These are phyloP conservation scores for Siniperca scherzeri DNA, from an alignment of 2,797 vertebrate genomes.

Conservation along the genomic window DNA sequence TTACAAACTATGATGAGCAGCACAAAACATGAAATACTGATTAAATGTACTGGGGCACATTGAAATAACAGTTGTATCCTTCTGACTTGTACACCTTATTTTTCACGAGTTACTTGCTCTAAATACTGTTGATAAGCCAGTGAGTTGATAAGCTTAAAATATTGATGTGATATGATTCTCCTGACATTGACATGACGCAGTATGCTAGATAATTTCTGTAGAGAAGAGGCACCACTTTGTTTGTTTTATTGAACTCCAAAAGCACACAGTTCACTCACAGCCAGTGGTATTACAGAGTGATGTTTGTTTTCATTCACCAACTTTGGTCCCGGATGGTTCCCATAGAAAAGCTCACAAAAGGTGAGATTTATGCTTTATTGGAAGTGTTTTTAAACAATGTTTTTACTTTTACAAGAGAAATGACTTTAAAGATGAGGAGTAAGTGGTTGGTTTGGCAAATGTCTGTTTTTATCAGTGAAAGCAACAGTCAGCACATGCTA, in stretches of 20 bases:
- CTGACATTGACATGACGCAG: background rate
- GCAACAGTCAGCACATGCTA: background rate
- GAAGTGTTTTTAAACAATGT: background rate
- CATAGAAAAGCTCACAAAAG: background rate
- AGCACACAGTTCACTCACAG: background rate
- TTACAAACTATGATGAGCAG: background rate
- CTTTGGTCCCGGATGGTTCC: background rate
- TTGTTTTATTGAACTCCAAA: constrained; percentile 8
- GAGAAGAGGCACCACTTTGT: constrained; percentile 4
- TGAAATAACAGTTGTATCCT: background rate
- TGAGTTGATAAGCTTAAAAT: background rate
- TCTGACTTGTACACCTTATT: background rate
- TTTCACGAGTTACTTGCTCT: background rate
- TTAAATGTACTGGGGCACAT: background rate
- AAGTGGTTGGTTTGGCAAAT: constrained; percentile 3
- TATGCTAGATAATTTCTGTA: background rate
- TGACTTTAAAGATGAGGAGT: constrained; percentile 2
- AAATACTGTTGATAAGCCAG: background rate
- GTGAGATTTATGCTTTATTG: constrained; percentile 14
- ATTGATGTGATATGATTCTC: background rate
- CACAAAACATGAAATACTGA: background rate
- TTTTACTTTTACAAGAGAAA: background rate
- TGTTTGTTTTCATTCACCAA: background rate
- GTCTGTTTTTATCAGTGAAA: too few species aligned
- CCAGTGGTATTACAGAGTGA: background rate